Conservation (phyloP, 2,888 invertebrate species). For the Dendrolimus pini region DNA sequence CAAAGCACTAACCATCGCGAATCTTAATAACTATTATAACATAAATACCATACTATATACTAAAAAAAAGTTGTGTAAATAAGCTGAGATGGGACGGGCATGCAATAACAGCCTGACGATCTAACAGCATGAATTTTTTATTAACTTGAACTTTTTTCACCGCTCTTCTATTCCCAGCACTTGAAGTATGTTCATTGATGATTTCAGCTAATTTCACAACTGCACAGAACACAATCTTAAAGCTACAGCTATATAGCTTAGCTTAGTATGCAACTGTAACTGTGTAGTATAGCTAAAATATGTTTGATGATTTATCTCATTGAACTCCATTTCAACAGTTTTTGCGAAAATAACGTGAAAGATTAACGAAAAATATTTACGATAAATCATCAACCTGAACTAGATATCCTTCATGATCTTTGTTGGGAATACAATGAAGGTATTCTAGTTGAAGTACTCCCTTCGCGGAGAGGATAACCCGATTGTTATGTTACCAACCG, state of each 20-base stretch:
- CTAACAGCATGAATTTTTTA: not conserved
- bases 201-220: slow-evolving; percentile 71
- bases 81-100: slow-evolving; percentile 72
- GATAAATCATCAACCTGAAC: not conserved
- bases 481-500: slow-evolving; percentile 61
- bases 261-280: slow-evolving; percentile 39
- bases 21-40: not conserved
- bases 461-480: slow-evolving; percentile 5
- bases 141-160: slow-evolving; percentile 5
- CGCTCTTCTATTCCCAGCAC: not conserved
- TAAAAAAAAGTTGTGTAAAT: slow-evolving; percentile 51
- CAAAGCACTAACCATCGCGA: slow-evolving; percentile 30
- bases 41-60: slow-evolving; percentile 1
- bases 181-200: slow-evolving; percentile 36
- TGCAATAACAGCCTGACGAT: slow-evolving; percentile 29
- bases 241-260: slow-evolving; percentile 37
- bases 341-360: not conserved
- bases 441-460: not conserved
- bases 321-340: not conserved
- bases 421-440: not conserved
- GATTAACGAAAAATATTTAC: not conserved
- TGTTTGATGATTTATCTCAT: slow-evolving; percentile 12
- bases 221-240: slow-evolving; percentile 38
- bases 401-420: not conserved
- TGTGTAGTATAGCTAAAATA: slow-evolving; percentile 31